Evolutionary conservation across 2,113 vertebrate genomes (phyloP).

Genomic region (Chinchilla lanigera): DNA sequence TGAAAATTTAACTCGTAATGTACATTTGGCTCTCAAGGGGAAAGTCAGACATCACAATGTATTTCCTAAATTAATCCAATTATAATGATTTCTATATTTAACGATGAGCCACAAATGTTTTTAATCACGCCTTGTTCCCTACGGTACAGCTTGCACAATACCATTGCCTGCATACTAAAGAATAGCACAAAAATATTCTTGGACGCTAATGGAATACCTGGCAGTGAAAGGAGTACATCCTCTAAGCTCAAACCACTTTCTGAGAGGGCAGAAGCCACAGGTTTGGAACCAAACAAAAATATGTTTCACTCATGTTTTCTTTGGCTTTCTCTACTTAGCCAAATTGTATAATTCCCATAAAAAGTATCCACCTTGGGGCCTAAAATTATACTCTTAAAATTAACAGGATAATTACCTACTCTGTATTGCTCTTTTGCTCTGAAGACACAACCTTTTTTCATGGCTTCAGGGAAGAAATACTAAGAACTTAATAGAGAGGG

Average conservation of each 20-base stretch:
- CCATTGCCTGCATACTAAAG: background rate
- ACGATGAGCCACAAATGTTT: conserved; percentile 75
- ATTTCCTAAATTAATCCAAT: conserved; percentile 80
- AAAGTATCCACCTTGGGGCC: conserved; percentile 56
- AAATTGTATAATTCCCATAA: conserved; percentile 57
- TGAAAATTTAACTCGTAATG: conserved; percentile 63
- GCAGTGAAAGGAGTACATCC: background rate
- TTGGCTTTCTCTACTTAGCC: conserved; percentile 62
- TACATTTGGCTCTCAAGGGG: conserved; percentile 66
- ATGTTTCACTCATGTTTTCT: conserved; percentile 50
- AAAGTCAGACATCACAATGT: conserved; percentile 67
- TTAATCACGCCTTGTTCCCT: conserved; percentile 69
- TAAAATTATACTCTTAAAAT: conserved; percentile 75
- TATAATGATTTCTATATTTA: conserved; percentile 82
- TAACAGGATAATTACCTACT: conserved; percentile 75
- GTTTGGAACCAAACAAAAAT: conserved; percentile 58
- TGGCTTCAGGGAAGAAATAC: conserved; percentile 57
- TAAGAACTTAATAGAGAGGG: background rate
- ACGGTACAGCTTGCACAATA: conserved; percentile 45
- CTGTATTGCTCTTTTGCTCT: conserved; percentile 58
- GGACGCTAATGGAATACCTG: conserved; percentile 29
- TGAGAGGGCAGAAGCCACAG: conserved; percentile 63
- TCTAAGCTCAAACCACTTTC: conserved; percentile 57
- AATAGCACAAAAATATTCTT: conserved; percentile 27
- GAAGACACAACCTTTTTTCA: conserved; percentile 65